phyloP scores from a whole-genome alignment of 2,888 invertebrate genomes.

The Carterocephalus palaemon region DNA sequence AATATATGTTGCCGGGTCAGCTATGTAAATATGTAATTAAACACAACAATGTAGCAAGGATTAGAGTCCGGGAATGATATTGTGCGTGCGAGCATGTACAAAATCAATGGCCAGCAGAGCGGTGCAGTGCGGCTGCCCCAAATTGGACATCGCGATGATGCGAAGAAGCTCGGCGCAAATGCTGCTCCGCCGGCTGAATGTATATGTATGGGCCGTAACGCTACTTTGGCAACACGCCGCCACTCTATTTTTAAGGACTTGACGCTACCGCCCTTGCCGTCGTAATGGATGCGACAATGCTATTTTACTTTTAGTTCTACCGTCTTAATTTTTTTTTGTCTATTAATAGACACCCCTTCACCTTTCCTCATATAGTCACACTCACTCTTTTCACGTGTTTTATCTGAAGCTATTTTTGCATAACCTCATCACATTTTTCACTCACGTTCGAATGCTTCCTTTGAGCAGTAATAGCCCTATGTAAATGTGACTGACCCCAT shows the following conservation, averaged over 20 bases:
- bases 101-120: constrained; percentile 8
- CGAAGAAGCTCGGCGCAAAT: constrained; percentile 41
- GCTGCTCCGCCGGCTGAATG: constrained; percentile 40
- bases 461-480: constrained; percentile 47
- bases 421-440: constrained; percentile 57
- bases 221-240: constrained; percentile 72
- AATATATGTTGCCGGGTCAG: too few species aligned
- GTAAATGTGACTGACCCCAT: constrained; percentile 53
- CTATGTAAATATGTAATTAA: too few species aligned
- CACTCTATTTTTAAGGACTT: constrained; percentile 75
- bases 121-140: constrained; percentile 40
- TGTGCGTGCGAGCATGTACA: too few species aligned
- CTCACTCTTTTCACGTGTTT: constrained; percentile 45
- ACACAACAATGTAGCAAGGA: too few species aligned
- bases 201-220: constrained; percentile 64
- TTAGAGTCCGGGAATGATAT: too few species aligned
- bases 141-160: constrained; percentile 54
- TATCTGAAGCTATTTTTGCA: constrained; percentile 52
- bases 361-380: constrained; percentile 42
- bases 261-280: constrained; percentile 73
- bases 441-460: constrained; percentile 49
- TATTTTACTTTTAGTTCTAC: constrained; percentile 36
- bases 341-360: constrained; percentile 44
- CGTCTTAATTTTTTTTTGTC: constrained; percentile 39
- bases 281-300: constrained; percentile 49